Evolutionary conservation across 2,797 vertebrate species (phyloP).

Genomic region (Naso thynnoides): DNA sequence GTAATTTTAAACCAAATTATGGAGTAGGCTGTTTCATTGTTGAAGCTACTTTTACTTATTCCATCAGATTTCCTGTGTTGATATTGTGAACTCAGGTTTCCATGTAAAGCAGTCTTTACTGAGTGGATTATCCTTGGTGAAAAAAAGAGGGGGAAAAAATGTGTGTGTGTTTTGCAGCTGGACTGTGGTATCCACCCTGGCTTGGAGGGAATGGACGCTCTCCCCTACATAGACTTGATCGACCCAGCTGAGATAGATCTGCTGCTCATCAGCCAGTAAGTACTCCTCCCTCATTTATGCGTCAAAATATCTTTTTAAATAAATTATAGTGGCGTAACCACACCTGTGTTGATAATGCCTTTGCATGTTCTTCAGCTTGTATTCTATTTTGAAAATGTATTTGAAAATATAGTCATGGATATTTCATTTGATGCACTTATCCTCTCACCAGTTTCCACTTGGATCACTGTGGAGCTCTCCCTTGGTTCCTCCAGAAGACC

Average conservation of each 20-base stretch:
- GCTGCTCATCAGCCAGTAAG: slow-evolving; percentile 97
- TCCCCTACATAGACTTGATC: slow-evolving; percentile 95
- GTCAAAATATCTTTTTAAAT: neutral
- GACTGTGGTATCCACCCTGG: slow-evolving; percentile 97
- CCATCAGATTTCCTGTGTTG: neutral
- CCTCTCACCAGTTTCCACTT: slow-evolving; percentile 90
- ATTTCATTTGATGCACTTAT: neutral
- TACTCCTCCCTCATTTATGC: neutral
- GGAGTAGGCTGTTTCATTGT: neutral
- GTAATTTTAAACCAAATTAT: neutral
- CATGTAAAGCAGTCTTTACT: neutral
- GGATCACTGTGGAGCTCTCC: slow-evolving; percentile 97
- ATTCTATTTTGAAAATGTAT: neutral
- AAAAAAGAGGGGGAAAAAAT: neutral
- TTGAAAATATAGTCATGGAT: neutral
- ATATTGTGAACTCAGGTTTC: neutral
- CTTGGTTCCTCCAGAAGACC: slow-evolving; percentile 98
- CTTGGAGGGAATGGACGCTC: slow-evolving; percentile 96
- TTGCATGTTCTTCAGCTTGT: neutral
- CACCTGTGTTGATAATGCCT: no score
- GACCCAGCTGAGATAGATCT: slow-evolving; percentile 97
- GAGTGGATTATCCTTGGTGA: neutral
- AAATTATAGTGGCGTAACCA: neutral
- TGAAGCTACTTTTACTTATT: neutral
- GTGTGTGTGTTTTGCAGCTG: slow-evolving; percentile 82